Conservation (phyloP, 2,888 invertebrate species). For the Eristalis pertinax region DNA sequence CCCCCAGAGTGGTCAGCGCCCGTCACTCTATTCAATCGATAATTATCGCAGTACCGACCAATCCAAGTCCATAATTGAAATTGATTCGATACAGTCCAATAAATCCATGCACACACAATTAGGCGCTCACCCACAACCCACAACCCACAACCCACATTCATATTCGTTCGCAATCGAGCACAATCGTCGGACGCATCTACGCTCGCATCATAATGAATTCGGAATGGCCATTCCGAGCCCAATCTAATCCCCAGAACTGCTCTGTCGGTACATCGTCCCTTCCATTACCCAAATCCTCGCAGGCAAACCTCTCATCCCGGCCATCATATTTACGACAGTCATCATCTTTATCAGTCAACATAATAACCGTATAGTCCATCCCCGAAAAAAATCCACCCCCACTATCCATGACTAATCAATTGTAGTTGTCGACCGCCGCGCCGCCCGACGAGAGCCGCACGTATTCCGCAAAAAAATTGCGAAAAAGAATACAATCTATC, state of each 20-base stretch:
- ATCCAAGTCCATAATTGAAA: neutral
- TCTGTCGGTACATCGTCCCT: constrained; percentile 17
- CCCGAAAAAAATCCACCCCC: neutral
- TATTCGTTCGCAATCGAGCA: neutral
- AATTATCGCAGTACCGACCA: neutral
- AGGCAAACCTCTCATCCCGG: constrained; percentile 10
- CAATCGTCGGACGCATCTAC: neutral
- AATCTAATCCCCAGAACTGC: constrained; percentile 39
- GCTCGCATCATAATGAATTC: neutral
- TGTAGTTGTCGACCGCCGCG: constrained; percentile 26
- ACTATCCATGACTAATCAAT: constrained; percentile 51
- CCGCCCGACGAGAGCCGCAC: constrained; percentile 1
- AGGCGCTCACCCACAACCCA: neutral
- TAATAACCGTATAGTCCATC: constrained; percentile 29
- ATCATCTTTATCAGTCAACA: constrained; percentile 52
- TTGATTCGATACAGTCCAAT: neutral
- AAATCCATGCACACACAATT: neutral
- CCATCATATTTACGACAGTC: constrained; percentile 63
- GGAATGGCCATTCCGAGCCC: neutral
- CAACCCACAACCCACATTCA: neutral
- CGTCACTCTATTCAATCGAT: neutral
- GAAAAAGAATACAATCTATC: constrained; percentile 65
- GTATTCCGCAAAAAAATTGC: constrained; percentile 29
- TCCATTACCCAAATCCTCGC: constrained; percentile 35
- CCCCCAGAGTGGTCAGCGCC: neutral